These are phyloP conservation scores for Heptranchias perlo DNA, from an alignment of 2,113 vertebrate species.

Conservation along the genomic window DNA sequence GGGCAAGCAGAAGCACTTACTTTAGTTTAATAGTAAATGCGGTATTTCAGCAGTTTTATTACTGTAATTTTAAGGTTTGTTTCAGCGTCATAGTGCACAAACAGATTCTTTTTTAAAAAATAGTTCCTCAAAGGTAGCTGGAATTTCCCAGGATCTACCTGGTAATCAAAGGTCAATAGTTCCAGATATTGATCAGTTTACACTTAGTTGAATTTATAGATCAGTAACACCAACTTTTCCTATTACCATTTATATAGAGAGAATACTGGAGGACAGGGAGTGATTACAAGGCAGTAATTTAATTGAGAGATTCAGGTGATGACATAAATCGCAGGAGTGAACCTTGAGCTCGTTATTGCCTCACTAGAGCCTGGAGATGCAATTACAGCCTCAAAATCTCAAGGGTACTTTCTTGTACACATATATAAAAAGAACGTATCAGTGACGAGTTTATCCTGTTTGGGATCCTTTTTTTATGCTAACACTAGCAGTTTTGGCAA, in stretches of 20 bases:
- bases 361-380: background rate
- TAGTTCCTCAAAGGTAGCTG: no score
- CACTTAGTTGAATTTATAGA: background rate
- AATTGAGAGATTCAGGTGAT: slow-evolving; percentile 24
- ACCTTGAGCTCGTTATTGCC: background rate
- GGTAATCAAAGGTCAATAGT: background rate
- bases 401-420: background rate
- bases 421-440: background rate
- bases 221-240: background rate
- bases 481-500: background rate
- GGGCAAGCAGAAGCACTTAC: background rate
- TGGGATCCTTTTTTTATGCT: background rate
- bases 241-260: background rate
- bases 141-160: background rate
- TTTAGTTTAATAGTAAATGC: background rate
- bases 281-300: background rate
- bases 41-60: background rate
- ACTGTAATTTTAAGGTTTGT: background rate
- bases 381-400: slow-evolving; percentile 19
- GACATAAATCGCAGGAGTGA: background rate
- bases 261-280: background rate
- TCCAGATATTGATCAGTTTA: slow-evolving; percentile 7
- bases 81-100: background rate
- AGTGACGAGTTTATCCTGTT: background rate
- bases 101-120: background rate